These are phyloP conservation scores for Percina caprodes DNA, from an alignment of 2,113 vertebrate species.

Conservation along the genomic window DNA sequence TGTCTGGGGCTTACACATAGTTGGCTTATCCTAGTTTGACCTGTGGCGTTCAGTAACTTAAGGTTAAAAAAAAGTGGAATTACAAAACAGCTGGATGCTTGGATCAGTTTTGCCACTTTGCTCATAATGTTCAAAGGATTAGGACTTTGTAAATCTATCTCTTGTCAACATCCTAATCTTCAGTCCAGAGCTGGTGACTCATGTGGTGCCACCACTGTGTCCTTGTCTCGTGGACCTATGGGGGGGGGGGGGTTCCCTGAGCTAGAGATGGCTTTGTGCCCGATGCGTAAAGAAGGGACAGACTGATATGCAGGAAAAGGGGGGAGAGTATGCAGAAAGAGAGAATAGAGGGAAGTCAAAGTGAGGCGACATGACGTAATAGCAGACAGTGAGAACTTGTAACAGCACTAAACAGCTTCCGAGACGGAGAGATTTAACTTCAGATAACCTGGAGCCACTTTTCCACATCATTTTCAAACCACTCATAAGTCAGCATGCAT, in stretches of 20 bases:
- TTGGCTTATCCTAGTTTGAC: slow-evolving; percentile 60
- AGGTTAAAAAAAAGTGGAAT: background rate
- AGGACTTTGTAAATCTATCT: slow-evolving; percentile 5
- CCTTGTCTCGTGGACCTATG: slow-evolving; percentile 25
- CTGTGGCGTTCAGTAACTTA: slow-evolving; percentile 19
- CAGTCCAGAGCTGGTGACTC: background rate
- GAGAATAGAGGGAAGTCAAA: slow-evolving; percentile 39
- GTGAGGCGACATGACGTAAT: slow-evolving; percentile 53
- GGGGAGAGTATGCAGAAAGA: slow-evolving; percentile 27
- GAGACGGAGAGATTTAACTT: slow-evolving; percentile 14
- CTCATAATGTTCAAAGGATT: slow-evolving; percentile 24
- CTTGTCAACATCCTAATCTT: slow-evolving; percentile 24
- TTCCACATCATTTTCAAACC: slow-evolving; percentile 3
- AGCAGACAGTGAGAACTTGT: slow-evolving; percentile 40
- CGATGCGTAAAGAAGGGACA: background rate
- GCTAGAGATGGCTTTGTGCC: slow-evolving; percentile 59
- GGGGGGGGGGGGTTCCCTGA: slow-evolving; percentile 55
- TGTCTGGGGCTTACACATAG: slow-evolving; percentile 56
- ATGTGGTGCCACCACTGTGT: slow-evolving; percentile 27
- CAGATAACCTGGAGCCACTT: slow-evolving; percentile 19
- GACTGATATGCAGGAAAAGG: slow-evolving; percentile 17
- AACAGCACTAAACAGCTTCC: slow-evolving; percentile 24
- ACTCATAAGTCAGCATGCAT: background rate
- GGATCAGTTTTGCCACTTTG: slow-evolving; percentile 23
- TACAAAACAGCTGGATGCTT: slow-evolving; percentile 6